Evolutionary conservation across 2,113 vertebrate genomes (phyloP).

Genomic region (Myrmecobius fasciatus): DNA sequence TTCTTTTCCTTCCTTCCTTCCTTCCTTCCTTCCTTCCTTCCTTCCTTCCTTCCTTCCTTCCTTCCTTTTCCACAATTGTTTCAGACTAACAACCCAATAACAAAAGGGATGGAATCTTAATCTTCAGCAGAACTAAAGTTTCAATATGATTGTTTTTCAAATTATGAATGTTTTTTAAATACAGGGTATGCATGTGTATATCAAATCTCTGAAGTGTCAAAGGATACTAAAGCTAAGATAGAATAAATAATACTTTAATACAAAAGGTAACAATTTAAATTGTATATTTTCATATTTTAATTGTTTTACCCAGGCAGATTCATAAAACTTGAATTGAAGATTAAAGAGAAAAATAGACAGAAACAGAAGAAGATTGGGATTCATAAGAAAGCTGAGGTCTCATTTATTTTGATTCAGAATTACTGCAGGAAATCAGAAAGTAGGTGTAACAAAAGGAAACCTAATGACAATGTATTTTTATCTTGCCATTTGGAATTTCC

Average conservation of each 20-base stretch:
- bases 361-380: neutral
- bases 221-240: neutral
- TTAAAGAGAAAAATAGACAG: neutral
- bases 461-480: constrained; percentile 1
- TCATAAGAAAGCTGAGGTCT: neutral
- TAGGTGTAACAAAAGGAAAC: neutral
- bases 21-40: too few species aligned
- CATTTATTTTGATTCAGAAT: neutral
- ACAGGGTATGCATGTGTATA: neutral
- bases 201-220: neutral
- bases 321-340: neutral
- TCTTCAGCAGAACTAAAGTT: neutral
- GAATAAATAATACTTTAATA: neutral
- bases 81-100: neutral
- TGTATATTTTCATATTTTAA: neutral
- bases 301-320: neutral
- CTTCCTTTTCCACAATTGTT: neutral
- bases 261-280: neutral
- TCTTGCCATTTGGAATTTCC: neutral
- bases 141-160: neutral
- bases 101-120: neutral
- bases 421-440: neutral
- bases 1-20: too few species aligned
- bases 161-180: neutral
- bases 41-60: too few species aligned